Base-by-base conservation (phyloP, 1,140 invertebrate species). In the Drosophila bipectinata region DNA sequence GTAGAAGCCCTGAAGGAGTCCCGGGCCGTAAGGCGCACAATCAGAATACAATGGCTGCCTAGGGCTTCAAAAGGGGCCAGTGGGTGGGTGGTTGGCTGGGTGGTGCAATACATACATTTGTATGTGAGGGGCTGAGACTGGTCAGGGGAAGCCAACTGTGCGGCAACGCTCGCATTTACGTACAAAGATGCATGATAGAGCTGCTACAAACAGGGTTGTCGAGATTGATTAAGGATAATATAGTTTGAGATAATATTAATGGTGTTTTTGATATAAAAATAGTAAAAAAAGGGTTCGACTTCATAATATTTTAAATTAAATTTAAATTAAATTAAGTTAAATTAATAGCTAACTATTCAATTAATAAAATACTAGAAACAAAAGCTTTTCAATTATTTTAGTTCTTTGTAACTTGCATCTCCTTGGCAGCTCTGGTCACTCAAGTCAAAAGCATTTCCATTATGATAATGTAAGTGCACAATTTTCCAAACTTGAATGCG, bases 391-490 rank as follows among this genome's bases (percentile, higher is more conserved):
- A 28, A 28, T 7, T 28, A 1, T 28, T 28, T 28, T 2, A 58
- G 8, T 39, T 2, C 6, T 32, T 32, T 3, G 4, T 10, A 6
- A 7, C n/a, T 0, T 14, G 5, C 14, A 44, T 44, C 5, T 18
- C 6, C 18, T 48, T 62, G 82, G 45, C 81, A 87, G 82, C 83
- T 63, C 82, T 88, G 69, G 26, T 54, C 69, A 55, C 68, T 88
- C 83, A 83, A 88, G 83, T 87, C 83, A 88, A 83, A 88, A 83
- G 55, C 82, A 79, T 87, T 87, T 88, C 76, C 83, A 87, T 88
- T 87, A 87, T 88, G 83, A 87, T 87, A 87, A 87, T 87, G 83
- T 87, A 87, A 87, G 79, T 88, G 83, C 83, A 83, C 83, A 82
- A 88, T 87, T 87, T 69, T 87, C 48, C 60, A 83, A 87, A 87